These are phyloP conservation scores for Drosophila sp. DNA, from an alignment of 1,140 invertebrate species.

Conservation along the genomic window DNA sequence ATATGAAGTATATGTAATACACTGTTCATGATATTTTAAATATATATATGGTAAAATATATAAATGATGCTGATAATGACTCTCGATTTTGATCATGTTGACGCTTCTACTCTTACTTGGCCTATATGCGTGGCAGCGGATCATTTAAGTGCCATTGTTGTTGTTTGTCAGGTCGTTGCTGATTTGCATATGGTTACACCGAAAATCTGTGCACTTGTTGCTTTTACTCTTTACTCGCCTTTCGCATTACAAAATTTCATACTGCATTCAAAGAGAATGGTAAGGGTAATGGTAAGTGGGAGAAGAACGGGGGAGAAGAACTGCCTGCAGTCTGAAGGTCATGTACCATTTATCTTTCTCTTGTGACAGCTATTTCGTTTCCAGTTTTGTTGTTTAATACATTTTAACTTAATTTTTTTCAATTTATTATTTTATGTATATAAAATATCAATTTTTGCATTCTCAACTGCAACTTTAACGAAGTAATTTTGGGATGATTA, in stretches of 20 bases:
- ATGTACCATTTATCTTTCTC: constrained; percentile 74
- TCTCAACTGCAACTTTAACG: constrained; percentile 11
- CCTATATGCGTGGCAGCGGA: too few relatives aligned
- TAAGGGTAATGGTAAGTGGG: too few relatives aligned
- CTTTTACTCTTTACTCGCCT: constrained; percentile 23
- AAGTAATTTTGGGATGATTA: constrained; percentile 58
- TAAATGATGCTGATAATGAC: too few relatives aligned
- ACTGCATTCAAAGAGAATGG: constrained; percentile 13
- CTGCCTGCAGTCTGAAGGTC: constrained; percentile 78
- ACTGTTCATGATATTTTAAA: too few relatives aligned
- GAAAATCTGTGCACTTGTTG: constrained; percentile 8
- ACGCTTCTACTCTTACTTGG: too few relatives aligned
- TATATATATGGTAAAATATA: too few relatives aligned
- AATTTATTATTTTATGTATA: constrained; percentile 59
- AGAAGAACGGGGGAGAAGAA: not conserved
- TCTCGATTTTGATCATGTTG: too few relatives aligned
- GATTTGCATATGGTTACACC: constrained; percentile 6
- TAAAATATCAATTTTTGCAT: constrained; percentile 77
- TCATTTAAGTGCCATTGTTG: too few relatives aligned
- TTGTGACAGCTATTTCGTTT: constrained; percentile 58
- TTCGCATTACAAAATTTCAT: constrained; percentile 35
- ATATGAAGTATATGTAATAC: too few relatives aligned
- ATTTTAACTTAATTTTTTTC: constrained; percentile 72
- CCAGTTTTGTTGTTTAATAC: constrained; percentile 75
- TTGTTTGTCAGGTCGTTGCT: constrained; percentile 1